These are phyloP conservation scores for Brachyistius frenatus DNA, from an alignment of 2,113 vertebrate species.

Conservation along the genomic window DNA sequence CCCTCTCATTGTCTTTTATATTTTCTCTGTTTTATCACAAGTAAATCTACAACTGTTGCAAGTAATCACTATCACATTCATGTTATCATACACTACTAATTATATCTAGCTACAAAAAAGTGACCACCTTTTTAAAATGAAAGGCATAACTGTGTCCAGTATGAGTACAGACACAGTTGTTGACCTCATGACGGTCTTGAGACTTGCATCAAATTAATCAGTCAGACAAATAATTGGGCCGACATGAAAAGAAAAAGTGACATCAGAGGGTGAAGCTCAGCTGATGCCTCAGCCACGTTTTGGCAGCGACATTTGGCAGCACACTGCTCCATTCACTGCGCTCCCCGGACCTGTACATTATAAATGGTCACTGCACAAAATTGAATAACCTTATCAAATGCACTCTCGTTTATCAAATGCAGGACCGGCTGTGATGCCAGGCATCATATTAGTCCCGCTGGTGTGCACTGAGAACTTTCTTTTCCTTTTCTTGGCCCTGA, in stretches of 20 bases:
- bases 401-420: constrained; percentile 53
- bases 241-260: background rate
- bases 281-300: background rate
- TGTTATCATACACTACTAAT: too few relatives aligned
- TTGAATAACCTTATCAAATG: constrained; percentile 34
- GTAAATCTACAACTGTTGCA: too few relatives aligned
- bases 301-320: constrained; percentile 4
- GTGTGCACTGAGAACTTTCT: constrained; percentile 5
- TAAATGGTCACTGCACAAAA: constrained; percentile 11
- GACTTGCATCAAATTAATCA: too few relatives aligned
- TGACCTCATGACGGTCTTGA: too few relatives aligned
- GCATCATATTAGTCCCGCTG: constrained; percentile 36
- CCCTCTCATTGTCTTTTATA: too few relatives aligned
- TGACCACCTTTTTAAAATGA: too few relatives aligned
- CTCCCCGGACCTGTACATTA: constrained; percentile 29
- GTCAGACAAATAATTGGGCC: background rate
- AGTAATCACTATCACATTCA: too few relatives aligned
- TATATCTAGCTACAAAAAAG: too few relatives aligned
- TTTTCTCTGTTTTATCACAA: too few relatives aligned
- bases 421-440: background rate
- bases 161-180: too few relatives aligned
- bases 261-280: background rate
- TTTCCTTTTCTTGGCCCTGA: constrained; percentile 5
- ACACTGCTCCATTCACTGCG: background rate
- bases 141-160: too few relatives aligned